These are phyloP conservation scores for Cordylochernes scorpioides DNA, from an alignment of 2,888 invertebrate species.

Conservation along the genomic window DNA sequence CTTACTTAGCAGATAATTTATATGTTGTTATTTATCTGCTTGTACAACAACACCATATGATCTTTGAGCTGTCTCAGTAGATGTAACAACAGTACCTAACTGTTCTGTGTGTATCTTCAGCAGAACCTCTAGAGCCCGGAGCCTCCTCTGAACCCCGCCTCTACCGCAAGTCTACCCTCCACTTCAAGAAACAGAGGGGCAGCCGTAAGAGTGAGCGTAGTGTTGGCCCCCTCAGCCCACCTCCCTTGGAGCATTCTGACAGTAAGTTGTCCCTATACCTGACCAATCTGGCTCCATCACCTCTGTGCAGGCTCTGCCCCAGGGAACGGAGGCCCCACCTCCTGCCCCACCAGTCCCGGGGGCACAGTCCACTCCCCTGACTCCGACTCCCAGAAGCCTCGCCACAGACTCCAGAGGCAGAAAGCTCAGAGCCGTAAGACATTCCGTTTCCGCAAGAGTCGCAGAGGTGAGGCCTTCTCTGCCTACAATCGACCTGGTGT, in stretches of 20 bases:
- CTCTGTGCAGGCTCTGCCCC: no score
- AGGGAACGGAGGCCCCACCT: no score
- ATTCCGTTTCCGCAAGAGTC: slow-evolving; percentile 27
- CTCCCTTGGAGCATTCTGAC: no score
- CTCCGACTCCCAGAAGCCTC: slow-evolving; percentile 26
- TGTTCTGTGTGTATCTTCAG: no score
- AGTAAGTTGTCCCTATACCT: no score
- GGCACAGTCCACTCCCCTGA: slow-evolving; percentile 11
- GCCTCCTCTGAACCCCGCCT: slow-evolving; percentile 14
- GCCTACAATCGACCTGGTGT: no score
- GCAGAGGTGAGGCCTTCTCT: slow-evolving; percentile 16
- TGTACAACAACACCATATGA: no score
- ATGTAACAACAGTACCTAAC: no score
- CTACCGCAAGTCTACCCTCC: slow-evolving; percentile 14
- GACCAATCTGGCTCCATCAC: no score
- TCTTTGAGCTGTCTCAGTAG: no score
- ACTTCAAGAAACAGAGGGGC: slow-evolving; percentile 10
- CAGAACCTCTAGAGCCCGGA: slow-evolving; percentile 4
- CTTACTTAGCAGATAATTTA: no score
- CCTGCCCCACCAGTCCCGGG: slow-evolving; percentile 8
- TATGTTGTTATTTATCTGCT: no score
- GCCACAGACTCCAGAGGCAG: slow-evolving; percentile 47
- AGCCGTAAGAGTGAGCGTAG: slow-evolving; percentile 9
- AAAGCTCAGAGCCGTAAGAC: slow-evolving; percentile 84
- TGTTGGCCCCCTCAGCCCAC: slow-evolving; percentile 9